A percentile compares a stretch with the other conserved stretches of the same genome.
Evolutionary conservation across 2,113 vertebrate genomes (phyloP).

Genomic region (Nymphicus hollandicus): DNA sequence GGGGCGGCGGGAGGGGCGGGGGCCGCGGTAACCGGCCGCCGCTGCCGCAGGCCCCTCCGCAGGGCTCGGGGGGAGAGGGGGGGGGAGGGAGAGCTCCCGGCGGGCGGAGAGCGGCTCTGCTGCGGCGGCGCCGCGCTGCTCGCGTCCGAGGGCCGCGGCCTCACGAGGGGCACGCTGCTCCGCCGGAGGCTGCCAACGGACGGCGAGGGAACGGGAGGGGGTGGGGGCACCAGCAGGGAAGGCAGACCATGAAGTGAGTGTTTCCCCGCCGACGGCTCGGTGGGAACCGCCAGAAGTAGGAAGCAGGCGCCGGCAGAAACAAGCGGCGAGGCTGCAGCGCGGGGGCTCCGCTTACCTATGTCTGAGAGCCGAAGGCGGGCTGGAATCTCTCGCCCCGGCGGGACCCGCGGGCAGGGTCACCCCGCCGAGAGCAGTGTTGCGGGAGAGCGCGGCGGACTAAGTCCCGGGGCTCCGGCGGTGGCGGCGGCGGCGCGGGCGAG

Average conservation of each 20-base stretch:
- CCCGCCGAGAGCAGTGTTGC: background rate
- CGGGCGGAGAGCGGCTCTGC: background rate
- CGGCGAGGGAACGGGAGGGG: background rate
- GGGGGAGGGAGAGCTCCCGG: background rate
- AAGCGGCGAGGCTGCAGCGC: background rate
- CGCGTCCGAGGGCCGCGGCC: background rate
- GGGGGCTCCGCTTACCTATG: constrained; percentile 26
- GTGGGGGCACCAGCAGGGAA: background rate
- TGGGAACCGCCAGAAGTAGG: background rate
- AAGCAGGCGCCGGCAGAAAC: background rate
- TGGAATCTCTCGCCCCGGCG: background rate
- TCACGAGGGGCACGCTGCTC: background rate
- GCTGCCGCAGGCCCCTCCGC: background rate
- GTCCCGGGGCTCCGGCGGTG: background rate
- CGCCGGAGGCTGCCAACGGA: background rate
- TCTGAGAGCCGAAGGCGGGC: background rate
- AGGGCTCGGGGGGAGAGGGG: background rate
- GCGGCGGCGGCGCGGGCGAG: background rate
- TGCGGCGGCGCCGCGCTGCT: background rate
- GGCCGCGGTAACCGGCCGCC: background rate
- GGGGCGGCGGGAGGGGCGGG: too few relatives aligned
- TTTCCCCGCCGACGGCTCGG: background rate
- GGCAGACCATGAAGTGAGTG: background rate
- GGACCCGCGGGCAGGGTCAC: background rate
- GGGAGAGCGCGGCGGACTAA: background rate